Evolutionary conservation across 2,888 invertebrate species (phyloP).

Genomic region (Mimachlamys varia): DNA sequence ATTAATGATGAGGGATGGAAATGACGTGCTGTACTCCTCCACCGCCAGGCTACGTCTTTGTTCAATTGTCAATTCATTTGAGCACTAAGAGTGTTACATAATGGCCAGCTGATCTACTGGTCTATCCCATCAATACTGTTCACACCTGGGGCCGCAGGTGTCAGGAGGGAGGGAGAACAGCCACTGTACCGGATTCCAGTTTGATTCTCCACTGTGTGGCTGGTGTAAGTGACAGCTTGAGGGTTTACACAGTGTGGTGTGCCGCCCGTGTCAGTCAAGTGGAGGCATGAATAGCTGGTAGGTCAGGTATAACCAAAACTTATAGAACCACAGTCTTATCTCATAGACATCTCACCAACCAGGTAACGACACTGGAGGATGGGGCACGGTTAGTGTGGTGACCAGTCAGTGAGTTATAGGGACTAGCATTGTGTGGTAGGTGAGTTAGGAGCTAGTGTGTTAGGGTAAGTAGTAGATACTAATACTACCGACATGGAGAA

Average conservation of each 20-base stretch:
- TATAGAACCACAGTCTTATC: not conserved
- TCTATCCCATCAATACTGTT: not conserved
- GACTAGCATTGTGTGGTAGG: not conserved
- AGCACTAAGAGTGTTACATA: not conserved
- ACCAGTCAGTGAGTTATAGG: not conserved
- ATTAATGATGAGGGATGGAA: conserved; percentile 9
- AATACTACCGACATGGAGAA: not conserved
- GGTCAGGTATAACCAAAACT: not conserved
- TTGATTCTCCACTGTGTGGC: not conserved
- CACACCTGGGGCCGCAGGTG: conserved; percentile 10
- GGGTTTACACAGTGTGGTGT: not conserved
- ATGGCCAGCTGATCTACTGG: conserved; percentile 8
- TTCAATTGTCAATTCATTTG: conserved; percentile 27
- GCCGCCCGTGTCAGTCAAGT: not conserved
- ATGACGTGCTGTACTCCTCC: conserved; percentile 3
- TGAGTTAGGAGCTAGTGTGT: not conserved
- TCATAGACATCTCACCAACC: not conserved
- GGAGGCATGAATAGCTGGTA: not conserved
- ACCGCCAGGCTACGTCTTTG: not conserved
- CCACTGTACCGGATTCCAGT: not conserved
- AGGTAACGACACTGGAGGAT: not conserved
- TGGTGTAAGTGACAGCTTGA: not conserved
- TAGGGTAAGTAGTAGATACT: not conserved
- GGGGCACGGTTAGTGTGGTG: not conserved
- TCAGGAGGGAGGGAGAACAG: not conserved